phyloP scores from a whole-genome alignment of 2,888 invertebrate genomes.

The Caenorhabditis angaria region DNA sequence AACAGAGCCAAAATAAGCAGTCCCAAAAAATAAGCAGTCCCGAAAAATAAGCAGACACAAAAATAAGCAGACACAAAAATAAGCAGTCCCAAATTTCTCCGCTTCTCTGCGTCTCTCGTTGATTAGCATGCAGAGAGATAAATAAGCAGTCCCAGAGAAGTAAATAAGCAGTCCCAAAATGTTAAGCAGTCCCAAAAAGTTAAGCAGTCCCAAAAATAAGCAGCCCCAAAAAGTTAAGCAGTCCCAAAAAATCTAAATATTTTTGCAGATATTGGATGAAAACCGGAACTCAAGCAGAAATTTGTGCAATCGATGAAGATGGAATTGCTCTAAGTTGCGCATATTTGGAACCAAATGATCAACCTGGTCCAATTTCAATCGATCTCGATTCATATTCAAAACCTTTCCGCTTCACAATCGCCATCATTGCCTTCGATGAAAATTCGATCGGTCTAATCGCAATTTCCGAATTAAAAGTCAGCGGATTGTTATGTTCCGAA shows the following conservation, averaged over 20 bases:
- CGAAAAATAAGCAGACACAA: too few relatives aligned
- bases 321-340: constrained; percentile 65
- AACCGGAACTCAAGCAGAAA: constrained; percentile 68
- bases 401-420: constrained; percentile 69
- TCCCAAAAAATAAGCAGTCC: too few relatives aligned
- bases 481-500: constrained; percentile 58
- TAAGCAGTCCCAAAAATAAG: too few relatives aligned
- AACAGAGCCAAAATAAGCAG: too few relatives aligned
- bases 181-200: too few relatives aligned
- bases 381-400: constrained; percentile 66
- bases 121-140: too few relatives aligned
- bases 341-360: constrained; percentile 65
- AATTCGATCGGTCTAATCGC: constrained; percentile 60
- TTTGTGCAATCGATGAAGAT: constrained; percentile 67
- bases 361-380: constrained; percentile 63
- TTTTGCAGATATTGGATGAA: constrained; percentile 67
- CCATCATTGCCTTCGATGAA: constrained; percentile 66
- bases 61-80: too few relatives aligned
- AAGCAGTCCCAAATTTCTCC: too few relatives aligned
- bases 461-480: constrained; percentile 48
- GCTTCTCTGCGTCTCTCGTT: too few relatives aligned
- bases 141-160: too few relatives aligned
- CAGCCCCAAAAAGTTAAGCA: too few relatives aligned
- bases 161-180: too few relatives aligned
- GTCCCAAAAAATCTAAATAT: not conserved